phyloP scores from a whole-genome alignment of 2,113 vertebrate species.

The Corydoras sp. region DNA sequence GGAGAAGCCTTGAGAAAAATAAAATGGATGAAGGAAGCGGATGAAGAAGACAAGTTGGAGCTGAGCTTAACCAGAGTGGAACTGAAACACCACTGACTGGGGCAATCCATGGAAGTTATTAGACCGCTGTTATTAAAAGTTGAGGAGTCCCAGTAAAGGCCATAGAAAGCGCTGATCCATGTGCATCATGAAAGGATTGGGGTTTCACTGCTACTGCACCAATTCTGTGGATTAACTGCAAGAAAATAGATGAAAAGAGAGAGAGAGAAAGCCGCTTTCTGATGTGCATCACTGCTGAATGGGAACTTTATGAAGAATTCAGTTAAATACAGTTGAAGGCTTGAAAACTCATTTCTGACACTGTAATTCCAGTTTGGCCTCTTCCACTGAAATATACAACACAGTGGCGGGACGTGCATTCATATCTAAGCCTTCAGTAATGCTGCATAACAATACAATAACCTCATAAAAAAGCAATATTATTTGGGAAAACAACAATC shows the following conservation, averaged over 20 bases:
- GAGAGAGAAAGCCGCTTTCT: conserved; percentile 18
- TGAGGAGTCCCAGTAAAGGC: conserved; percentile 55
- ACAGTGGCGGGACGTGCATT: too few species aligned
- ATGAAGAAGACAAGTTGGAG: conserved; percentile 40
- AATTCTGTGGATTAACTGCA: conserved; percentile 33
- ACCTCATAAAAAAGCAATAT: too few species aligned
- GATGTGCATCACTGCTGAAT: conserved; percentile 44
- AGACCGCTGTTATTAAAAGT: conserved; percentile 65
- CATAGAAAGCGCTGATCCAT: conserved; percentile 44
- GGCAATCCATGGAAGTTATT: conserved; percentile 63
- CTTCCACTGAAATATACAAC: conserved; percentile 28
- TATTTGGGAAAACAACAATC: too few species aligned
- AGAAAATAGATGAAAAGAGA: conserved; percentile 1
- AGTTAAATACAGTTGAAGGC: conserved; percentile 57
- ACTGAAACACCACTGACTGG: conserved; percentile 55
- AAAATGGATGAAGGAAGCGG: conserved; percentile 13
- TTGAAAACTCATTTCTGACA: conserved; percentile 57
- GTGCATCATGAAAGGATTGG: conserved; percentile 37
- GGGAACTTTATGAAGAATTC: conserved; percentile 53
- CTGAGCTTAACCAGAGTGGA: conserved; percentile 51
- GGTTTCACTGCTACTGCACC: conserved; percentile 19
- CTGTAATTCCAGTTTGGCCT: conserved; percentile 29
- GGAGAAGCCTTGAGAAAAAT: neutral
- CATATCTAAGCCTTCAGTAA: too few species aligned
- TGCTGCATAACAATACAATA: too few species aligned